Evolutionary conservation across 2,797 vertebrate genomes (phyloP).

Genomic region (Decapterus maruadsi): DNA sequence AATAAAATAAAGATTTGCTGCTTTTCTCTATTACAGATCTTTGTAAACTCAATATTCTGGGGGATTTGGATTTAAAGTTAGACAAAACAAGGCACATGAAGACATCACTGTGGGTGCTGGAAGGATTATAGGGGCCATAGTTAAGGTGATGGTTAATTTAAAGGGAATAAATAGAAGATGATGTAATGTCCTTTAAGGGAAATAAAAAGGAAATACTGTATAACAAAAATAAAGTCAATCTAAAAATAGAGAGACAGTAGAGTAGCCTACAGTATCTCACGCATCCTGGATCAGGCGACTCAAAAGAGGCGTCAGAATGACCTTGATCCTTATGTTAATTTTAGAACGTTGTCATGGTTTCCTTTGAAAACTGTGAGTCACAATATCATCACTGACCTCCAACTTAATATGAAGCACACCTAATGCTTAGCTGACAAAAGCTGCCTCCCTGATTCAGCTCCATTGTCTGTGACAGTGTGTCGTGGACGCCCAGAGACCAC

Average conservation of each 20-base stretch:
- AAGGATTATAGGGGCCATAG: neutral
- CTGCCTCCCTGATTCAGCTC: constrained; percentile 29
- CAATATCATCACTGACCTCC: constrained; percentile 9
- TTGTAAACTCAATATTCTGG: neutral
- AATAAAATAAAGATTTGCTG: neutral
- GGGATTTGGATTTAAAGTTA: neutral
- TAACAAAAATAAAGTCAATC: too few species aligned
- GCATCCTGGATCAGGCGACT: neutral
- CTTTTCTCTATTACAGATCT: neutral
- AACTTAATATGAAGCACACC: neutral
- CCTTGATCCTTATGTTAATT: neutral
- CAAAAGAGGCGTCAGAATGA: neutral
- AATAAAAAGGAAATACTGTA: too few species aligned
- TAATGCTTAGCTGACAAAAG: constrained; percentile 23
- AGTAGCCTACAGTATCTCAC: neutral
- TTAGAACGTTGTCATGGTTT: constrained; percentile 20
- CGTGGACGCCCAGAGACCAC: neutral
- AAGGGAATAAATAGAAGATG: too few species aligned
- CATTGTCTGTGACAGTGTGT: constrained; percentile 12
- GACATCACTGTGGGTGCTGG: neutral
- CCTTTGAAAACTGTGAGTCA: constrained; percentile 17
- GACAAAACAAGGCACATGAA: neutral
- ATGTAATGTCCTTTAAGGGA: too few species aligned
- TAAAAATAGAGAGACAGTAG: neutral
- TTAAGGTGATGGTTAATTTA: too few species aligned